Conservation (phyloP, 37 sponge, comb jelly and placozoan species). For the Eunapius fragilis region DNA sequence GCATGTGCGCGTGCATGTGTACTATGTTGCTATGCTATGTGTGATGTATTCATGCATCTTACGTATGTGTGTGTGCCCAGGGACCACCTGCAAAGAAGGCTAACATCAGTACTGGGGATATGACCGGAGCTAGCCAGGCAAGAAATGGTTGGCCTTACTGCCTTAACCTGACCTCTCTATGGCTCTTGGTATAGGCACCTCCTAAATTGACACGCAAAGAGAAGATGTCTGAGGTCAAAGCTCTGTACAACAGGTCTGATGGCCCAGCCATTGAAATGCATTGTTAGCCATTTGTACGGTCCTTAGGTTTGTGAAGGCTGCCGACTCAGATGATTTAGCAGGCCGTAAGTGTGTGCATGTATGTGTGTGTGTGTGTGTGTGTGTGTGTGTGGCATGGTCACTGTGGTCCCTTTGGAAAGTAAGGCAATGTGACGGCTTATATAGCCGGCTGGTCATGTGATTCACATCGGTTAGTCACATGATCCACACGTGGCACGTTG, state of each 20-base stretch:
- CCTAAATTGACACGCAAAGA: background rate
- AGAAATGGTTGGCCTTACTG: background rate
- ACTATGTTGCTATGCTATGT: background rate
- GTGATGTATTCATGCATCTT: background rate
- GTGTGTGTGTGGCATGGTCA: background rate
- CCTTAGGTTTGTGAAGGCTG: background rate
- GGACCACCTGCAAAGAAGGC: conserved; percentile 36
- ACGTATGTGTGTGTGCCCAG: too few relatives aligned
- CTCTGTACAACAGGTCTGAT: background rate
- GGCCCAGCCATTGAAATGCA: too few relatives aligned
- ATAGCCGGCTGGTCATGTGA: background rate
- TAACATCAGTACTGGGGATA: background rate
- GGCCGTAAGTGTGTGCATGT: background rate
- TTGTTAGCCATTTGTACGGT: too few relatives aligned
- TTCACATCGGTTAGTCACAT: too few relatives aligned
- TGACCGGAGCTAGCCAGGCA: background rate
- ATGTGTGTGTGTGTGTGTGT: background rate
- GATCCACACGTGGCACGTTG: background rate
- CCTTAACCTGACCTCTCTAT: background rate
- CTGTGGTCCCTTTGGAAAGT: too few relatives aligned
- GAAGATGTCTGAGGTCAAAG: background rate
- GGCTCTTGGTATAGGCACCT: background rate
- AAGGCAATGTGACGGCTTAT: background rate
- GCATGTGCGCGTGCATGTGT: background rate
- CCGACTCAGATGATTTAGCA: background rate